Base-by-base conservation (phyloP, 2,888 invertebrate genomes). In the Sarcophaga rosellei region DNA sequence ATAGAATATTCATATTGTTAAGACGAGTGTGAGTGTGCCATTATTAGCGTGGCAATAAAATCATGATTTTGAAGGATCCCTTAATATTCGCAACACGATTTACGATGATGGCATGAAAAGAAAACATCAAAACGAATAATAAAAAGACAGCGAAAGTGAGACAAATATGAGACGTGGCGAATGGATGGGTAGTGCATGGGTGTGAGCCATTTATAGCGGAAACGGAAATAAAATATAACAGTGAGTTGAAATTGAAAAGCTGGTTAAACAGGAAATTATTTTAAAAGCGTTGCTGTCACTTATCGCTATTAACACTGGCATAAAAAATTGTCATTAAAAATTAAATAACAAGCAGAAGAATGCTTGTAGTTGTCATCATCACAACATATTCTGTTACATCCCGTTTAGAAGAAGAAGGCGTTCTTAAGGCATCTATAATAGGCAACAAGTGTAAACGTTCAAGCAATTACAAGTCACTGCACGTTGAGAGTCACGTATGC, bases 261-360 rank as follows among this genome's bases (percentile, higher is more conserved):
- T 23, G 23, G 17, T 74, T 62, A 74, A 74, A 62, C 44, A 47
- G 63, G 62, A 63, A 63, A 74, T 74, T 74, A 74, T 73, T 73
- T 44, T 62, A 73, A 15, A 21, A 17, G 53, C 17, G 53, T 53
- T 53, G 53, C 53, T 17, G 17, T 53, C 15, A 53, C 53, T 12
- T 15, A 53, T 53, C 1, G 15, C 17, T 4, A 53, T 12, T 17
- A 53, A 53, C 17, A 53, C 12, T 53, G 17, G 15, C 17, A 15
- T 53, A 4, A 17, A 15, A 53, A 3, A 53, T 15, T 53, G 53
- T 5, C 12, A 53, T 15, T 15, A 53, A 53, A 53, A 53, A 53
- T 53, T 53, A 17, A 53, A 12, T 15, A 15, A 4, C 53, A 53
- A 15, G 10, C 53, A 15, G 35, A 35, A 35, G 35, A 10, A 35